Percentiles rank a stretch among this genome's conserved stretches.
Evolutionary conservation across 2,888 invertebrate genomes (phyloP).

Genomic region (Heliconius hortense): DNA sequence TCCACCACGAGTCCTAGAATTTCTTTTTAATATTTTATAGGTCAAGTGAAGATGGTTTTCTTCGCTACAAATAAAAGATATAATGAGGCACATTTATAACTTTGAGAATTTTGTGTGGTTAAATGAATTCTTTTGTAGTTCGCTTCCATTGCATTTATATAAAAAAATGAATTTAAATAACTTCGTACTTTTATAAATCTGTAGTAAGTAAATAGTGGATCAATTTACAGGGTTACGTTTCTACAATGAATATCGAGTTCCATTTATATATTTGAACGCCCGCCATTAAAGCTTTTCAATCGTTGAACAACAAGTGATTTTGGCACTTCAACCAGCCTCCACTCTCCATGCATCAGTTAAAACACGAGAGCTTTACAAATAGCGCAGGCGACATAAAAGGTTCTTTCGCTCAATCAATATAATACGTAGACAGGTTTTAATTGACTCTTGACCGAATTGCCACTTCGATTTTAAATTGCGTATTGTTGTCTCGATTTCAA

Average conservation of each 20-base stretch:
- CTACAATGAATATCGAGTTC: neutral
- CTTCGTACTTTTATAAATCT: neutral
- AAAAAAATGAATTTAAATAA: constrained; percentile 3
- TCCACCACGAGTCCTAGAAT: constrained; percentile 8
- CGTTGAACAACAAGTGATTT: constrained; percentile 20
- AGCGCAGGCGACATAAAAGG: constrained; percentile 26
- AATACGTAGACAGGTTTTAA: constrained; percentile 36
- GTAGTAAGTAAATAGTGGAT: neutral
- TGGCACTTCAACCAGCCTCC: constrained; percentile 14
- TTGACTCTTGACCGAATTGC: constrained; percentile 42
- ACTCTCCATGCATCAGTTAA: constrained; percentile 10
- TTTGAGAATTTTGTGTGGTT: neutral
- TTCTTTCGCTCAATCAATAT: constrained; percentile 29
- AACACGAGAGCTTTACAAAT: constrained; percentile 19
- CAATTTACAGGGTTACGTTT: neutral
- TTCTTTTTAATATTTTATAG: constrained; percentile 22
- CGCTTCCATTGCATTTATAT: neutral
- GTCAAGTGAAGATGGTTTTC: constrained; percentile 23
- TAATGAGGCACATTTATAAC: constrained; percentile 15
- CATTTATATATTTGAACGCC: neutral
- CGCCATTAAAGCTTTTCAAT: constrained; percentile 5
- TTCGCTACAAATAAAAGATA: constrained; percentile 13
- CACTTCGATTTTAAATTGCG: constrained; percentile 40
- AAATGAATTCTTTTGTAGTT: constrained; percentile 1
- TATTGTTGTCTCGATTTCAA: constrained; percentile 43